Evolutionary conservation across 2,113 vertebrate species (phyloP), one percentile per base, ranked within the genome.

Genomic region (Anhinga rufa): DNA sequence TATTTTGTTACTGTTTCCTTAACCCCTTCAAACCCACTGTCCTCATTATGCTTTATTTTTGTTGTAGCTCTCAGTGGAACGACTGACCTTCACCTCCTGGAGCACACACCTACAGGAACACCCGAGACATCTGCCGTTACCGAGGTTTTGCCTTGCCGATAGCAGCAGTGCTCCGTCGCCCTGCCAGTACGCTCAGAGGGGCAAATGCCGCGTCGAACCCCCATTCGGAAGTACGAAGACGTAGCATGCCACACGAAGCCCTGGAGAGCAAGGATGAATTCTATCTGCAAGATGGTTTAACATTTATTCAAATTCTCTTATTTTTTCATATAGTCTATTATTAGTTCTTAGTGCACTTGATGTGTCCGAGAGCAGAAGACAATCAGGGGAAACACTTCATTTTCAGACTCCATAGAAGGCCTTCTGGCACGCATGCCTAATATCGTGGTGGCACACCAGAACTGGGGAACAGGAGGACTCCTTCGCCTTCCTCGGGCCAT

Each of bases 61-160:
- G 12, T 44, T 49, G 9, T 24, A 92, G 40, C 7, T 79, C 38
- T 70, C 48, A 7, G 11, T 5, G 19, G 15, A 83, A 40, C 36
- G 64, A 24, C 6, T 31, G 40, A 21, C 0, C 0, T 34, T 40
- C 3, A 4, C n/a, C 64, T 92, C 36, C 61, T 24, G 55, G 31
- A 77, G n/a, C 31, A 60, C 5, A 10, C 4, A 19, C 3, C 20
- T 36, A 11, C 9, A n/a, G 21, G 72, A 93, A 54, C 18, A 32
- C 13, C 6, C 1, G 2, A 29, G 12, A 51, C 4, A 4, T 46
- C 90, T 65, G 29, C 44, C 52, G 72, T 71, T 10, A 31, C 29
- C 44, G 16, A 72, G 36, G 57, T 31, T 92, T 88, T 88, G 19
- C 61, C 52, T 82, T 76, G 24, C 12, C 48, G 79, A 3, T 12